These are phyloP conservation scores for Apis florea DNA, from an alignment of 1,140 invertebrate species.

Conservation along the genomic window DNA sequence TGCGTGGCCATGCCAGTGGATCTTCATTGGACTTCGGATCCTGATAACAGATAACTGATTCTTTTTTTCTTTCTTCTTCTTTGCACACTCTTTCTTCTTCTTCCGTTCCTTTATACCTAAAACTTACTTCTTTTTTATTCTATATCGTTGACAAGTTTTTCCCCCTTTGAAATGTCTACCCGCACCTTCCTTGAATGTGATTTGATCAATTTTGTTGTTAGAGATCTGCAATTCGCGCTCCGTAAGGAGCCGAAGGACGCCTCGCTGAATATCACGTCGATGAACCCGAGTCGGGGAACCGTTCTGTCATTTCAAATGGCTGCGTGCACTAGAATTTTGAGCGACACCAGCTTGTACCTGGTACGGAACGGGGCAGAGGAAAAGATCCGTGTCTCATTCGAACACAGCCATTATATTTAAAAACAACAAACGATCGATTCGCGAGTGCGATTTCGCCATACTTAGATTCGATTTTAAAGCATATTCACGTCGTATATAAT, in stretches of 20 bases:
- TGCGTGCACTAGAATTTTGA: constrained; percentile 72
- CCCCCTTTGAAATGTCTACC: not conserved
- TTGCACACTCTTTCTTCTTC: not conserved
- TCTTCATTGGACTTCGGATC: constrained; percentile 71
- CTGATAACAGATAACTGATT: constrained; percentile 37
- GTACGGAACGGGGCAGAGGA: constrained; percentile 55
- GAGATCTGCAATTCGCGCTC: constrained; percentile 1
- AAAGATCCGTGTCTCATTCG: constrained; percentile 62
- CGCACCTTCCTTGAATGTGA: constrained; percentile 3
- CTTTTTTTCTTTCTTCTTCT: constrained; percentile 4
- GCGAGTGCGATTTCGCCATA: constrained; percentile 3
- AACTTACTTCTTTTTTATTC: not conserved
- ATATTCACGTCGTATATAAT: not conserved
- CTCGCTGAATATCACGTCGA: constrained; percentile 38
- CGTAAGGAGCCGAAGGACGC: constrained; percentile 9
- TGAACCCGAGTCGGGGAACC: constrained; percentile 28
- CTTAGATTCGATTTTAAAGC: not conserved
- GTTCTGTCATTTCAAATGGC: constrained; percentile 59
- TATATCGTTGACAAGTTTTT: not conserved
- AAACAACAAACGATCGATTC: constrained; percentile 56
- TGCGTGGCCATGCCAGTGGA: constrained; percentile 82
- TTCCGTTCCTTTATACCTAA: not conserved
- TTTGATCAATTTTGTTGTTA: constrained; percentile 34
- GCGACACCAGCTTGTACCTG: constrained; percentile 67
- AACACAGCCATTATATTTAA: constrained; percentile 62